Conservation (phyloP, 2,113 vertebrate genomes). For the Malaclemys terrapin region DNA sequence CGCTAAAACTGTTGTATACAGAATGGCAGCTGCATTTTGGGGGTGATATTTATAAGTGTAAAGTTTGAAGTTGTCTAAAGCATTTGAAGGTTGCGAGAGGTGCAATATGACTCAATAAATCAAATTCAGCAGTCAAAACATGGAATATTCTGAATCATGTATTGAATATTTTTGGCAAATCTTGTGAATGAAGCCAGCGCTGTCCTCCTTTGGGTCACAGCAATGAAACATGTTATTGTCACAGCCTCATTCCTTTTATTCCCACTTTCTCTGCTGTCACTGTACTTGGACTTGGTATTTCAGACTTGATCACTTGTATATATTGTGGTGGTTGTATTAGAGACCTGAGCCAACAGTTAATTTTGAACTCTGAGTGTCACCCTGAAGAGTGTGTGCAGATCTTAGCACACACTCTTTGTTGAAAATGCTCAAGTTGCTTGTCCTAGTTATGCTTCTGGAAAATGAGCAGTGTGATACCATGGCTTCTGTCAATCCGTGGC, state of each 20-base stretch:
- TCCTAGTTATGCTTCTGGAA: not conserved
- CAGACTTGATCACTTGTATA: conserved; percentile 14
- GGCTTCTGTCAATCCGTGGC: conserved; percentile 41
- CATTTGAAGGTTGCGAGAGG: not conserved
- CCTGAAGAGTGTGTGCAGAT: not conserved
- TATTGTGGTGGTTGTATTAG: not conserved
- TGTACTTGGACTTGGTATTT: conserved; percentile 33
- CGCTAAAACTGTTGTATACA: not conserved
- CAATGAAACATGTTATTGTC: not conserved
- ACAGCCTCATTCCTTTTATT: not conserved
- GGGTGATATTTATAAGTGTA: not conserved
- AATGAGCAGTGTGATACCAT: not conserved
- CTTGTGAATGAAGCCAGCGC: conserved; percentile 18
- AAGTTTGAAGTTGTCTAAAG: not conserved
- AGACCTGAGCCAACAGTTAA: not conserved
- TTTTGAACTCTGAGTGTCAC: not conserved
- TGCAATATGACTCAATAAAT: not conserved
- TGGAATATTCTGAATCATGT: not conserved
- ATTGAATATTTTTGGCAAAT: not conserved
- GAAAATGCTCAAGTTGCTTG: conserved; percentile 25
- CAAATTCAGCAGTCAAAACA: not conserved
- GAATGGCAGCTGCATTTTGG: not conserved
- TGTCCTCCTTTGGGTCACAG: not conserved
- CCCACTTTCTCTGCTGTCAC: not conserved
- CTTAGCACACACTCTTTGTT: not conserved